Conservation (phyloP, 1,140 invertebrate genomes). For the Drosophila pachea region DNA sequence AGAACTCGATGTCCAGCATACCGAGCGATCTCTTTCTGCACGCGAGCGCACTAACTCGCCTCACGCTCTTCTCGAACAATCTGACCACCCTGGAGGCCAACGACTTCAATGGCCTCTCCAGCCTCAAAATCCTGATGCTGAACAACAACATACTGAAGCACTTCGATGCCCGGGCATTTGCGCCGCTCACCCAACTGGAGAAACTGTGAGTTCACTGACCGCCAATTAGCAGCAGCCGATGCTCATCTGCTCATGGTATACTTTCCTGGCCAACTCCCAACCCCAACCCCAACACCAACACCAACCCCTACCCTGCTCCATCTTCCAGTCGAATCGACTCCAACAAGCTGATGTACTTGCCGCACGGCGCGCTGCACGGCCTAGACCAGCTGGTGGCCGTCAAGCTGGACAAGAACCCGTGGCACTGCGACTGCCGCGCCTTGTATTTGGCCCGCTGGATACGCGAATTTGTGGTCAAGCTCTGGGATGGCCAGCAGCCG, state of each 20-base stretch:
- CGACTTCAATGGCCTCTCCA: slow-evolving; percentile 81
- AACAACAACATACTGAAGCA: slow-evolving; percentile 82
- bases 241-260: background rate
- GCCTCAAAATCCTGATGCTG: slow-evolving; percentile 82
- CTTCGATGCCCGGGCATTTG: slow-evolving; percentile 80
- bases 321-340: slow-evolving; percentile 85
- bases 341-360: slow-evolving; percentile 87
- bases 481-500: slow-evolving; percentile 85
- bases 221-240: background rate
- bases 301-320: background rate
- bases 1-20: slow-evolving; percentile 81
- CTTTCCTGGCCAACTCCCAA: too few species aligned
- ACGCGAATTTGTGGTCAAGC: slow-evolving; percentile 83
- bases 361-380: slow-evolving; percentile 84
- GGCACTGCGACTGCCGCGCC: slow-evolving; percentile 91
- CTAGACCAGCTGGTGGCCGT: slow-evolving; percentile 84
- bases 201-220: slow-evolving; percentile 79
- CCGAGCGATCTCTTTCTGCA: slow-evolving; percentile 80
- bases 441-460: slow-evolving; percentile 86
- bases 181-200: slow-evolving; percentile 79
- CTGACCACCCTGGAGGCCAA: slow-evolving; percentile 80
- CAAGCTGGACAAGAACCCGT: slow-evolving; percentile 89
- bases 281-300: background rate
- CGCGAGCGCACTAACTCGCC: slow-evolving; percentile 79
- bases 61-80: slow-evolving; percentile 83